Evolutionary conservation across 2,113 vertebrate genomes (phyloP).

Genomic region (Cavia aperea): DNA sequence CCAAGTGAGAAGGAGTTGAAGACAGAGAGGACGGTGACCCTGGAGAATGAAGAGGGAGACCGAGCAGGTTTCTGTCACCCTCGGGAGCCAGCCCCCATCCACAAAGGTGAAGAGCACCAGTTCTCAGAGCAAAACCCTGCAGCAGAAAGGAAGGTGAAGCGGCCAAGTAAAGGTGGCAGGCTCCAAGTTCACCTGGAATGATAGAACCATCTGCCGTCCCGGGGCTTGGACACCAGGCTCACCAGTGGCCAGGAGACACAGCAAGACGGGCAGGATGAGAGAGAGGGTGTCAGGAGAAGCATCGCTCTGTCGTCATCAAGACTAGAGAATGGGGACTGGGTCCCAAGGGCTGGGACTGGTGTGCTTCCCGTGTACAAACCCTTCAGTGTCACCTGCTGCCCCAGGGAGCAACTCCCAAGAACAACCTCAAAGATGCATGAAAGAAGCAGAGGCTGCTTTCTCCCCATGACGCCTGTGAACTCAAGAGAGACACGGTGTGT

Average conservation of each 20-base stretch:
- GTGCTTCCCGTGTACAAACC: accelerated
- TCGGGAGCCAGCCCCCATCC: not conserved
- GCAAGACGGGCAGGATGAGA: not conserved
- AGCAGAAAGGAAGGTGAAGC: not conserved
- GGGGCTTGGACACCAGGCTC: not conserved
- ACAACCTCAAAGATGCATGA: accelerated
- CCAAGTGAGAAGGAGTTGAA: not conserved
- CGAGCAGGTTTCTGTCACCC: too few relatives aligned
- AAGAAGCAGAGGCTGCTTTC: accelerated
- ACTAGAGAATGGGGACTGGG: not conserved
- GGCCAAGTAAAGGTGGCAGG: accelerated
- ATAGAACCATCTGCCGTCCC: accelerated
- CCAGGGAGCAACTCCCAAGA: not conserved
- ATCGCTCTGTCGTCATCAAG: not conserved
- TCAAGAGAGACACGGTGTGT: not conserved
- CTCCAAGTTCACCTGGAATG: too few relatives aligned
- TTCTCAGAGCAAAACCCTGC: not conserved
- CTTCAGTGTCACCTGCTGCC: accelerated
- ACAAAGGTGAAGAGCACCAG: accelerated
- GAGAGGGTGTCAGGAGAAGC: too few relatives aligned
- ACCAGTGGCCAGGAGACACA: too few relatives aligned
- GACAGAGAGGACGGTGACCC: accelerated
- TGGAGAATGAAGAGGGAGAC: too few relatives aligned
- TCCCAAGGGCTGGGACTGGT: accelerated
- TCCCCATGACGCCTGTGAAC: not conserved